phyloP scores from a whole-genome alignment of 2,113 vertebrate genomes.

The Hirundichthys speculiger region DNA sequence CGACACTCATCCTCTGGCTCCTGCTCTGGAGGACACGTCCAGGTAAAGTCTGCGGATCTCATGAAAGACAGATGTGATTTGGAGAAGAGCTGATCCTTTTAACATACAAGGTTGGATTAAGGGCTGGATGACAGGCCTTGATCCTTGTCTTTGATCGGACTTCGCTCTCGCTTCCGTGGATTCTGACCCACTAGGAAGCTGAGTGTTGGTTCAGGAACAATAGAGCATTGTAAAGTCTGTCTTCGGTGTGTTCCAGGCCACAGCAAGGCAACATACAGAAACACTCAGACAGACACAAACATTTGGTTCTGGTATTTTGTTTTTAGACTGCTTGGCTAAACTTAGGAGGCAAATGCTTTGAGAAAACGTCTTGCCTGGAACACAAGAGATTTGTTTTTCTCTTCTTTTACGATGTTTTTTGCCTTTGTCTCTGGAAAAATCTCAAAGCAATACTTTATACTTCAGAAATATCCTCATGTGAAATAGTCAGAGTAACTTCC shows the following conservation, averaged over 20 bases:
- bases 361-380: no score
- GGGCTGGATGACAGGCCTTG: slow-evolving; percentile 20
- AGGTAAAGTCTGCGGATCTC: neutral
- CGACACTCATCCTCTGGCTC: neutral
- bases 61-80: slow-evolving; percentile 59
- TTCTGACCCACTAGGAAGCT: slow-evolving; percentile 62
- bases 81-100: slow-evolving; percentile 14
- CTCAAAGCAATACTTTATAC: no score
- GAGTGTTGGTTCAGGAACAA: slow-evolving; percentile 61
- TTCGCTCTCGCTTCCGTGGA: slow-evolving; percentile 50
- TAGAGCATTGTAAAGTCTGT: slow-evolving; percentile 56
- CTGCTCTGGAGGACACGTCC: slow-evolving; percentile 4
- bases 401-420: no score
- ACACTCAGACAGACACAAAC: slow-evolving; percentile 27
- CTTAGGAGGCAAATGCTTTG: slow-evolving; percentile 11
- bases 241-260: slow-evolving; percentile 43
- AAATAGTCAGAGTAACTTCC: no score
- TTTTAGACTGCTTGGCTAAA: slow-evolving; percentile 40
- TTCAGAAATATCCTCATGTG: no score
- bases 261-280: slow-evolving; percentile 23
- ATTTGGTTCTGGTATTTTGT: slow-evolving; percentile 13
- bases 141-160: slow-evolving; percentile 49
- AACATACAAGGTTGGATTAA: slow-evolving; percentile 16
- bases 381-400: no score
- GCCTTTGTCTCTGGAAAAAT: no score